Evolutionary conservation across 2,888 invertebrate species (phyloP), one percentile per base, ranked within the genome.

Genomic region (Spisula subtruncata): DNA sequence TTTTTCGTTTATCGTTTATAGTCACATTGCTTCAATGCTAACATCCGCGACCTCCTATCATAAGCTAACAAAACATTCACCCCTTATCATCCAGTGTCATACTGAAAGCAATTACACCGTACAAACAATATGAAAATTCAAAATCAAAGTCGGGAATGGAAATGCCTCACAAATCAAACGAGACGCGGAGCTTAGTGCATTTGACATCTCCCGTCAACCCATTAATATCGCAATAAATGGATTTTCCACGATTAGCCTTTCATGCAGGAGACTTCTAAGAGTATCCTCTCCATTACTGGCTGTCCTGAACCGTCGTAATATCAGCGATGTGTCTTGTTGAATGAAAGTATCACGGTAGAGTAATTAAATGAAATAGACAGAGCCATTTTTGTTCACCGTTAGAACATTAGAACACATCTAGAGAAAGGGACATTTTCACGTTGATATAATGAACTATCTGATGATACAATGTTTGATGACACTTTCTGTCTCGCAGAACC

Each of bases 351-450:
- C 66, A 83, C 66, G 66, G 46, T 25, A 46, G 14, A n/a, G 85
- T 85, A 46, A 85, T 85, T 85, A 85, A 75, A 79, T 51, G 85
- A 85, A 71, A 71, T 32, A 75, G 85, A 85, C 85, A 79, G 48
- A 75, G 20, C 51, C 79, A 66, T 79, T 51, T 71, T 66, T 75
- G 35, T 35, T 10, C 35, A 35, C 35, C 35, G n/a, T 75, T 32
- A 35, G 75, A 75, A 35, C n/a, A n/a, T n/a, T n/a, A n/a, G n/a
- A 75, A 75, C 20, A 35, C 35, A n/a, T n/a, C n/a, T n/a, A 14
- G 18, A 75, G 75, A 32, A 32, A 12, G 32, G 29, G 16, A 16
- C 32, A 75, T 25, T 32, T 75, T 75, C 75, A 75, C 75, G 35
- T 75, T 35, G 25, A 75, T 16, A 32, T 75, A 75, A 32, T 75